phyloP scores from a whole-genome alignment of 2,888 invertebrate species.

The Nineta flava region DNA sequence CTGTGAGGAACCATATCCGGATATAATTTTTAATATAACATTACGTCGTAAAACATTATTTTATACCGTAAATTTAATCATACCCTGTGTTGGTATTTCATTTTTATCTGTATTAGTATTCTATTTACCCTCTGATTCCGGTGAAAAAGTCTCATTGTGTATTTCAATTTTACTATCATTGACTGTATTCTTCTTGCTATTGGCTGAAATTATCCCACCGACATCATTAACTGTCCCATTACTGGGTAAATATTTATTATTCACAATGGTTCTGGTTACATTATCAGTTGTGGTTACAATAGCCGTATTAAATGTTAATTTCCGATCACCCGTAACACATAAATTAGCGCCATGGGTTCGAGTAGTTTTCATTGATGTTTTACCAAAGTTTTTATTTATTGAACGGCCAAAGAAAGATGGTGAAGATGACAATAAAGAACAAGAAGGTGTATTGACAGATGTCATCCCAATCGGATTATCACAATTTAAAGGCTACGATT shows the following conservation, averaged over 20 bases:
- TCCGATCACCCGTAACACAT: slow-evolving; percentile 82
- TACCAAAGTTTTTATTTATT: slow-evolving; percentile 77
- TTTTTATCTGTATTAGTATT: slow-evolving; percentile 94
- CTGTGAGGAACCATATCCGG: slow-evolving; percentile 92
- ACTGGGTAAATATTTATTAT: slow-evolving; percentile 80
- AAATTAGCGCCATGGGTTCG: slow-evolving; percentile 86
- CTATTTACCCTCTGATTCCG: slow-evolving; percentile 93
- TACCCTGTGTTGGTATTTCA: slow-evolving; percentile 93
- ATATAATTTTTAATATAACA: slow-evolving; percentile 96
- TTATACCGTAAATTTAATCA: slow-evolving; percentile 94
- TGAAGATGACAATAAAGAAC: slow-evolving; percentile 37
- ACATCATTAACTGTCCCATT: slow-evolving; percentile 85
- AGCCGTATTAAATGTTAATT: slow-evolving; percentile 86
- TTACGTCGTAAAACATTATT: slow-evolving; percentile 88
- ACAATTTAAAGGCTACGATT: slow-evolving; percentile 48
- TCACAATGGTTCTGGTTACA: slow-evolving; percentile 90
- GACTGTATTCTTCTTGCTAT: slow-evolving; percentile 84
- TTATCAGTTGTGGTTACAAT: slow-evolving; percentile 86
- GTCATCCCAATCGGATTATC: slow-evolving; percentile 56
- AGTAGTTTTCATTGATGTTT: slow-evolving; percentile 66
- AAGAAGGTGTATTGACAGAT: slow-evolving; percentile 55
- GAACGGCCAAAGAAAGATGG: slow-evolving; percentile 73
- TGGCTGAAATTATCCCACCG: slow-evolving; percentile 89
- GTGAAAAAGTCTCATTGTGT: slow-evolving; percentile 94
- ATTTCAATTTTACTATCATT: slow-evolving; percentile 84